Conservation (phyloP, 2,113 vertebrate species). For the Canis aureus region DNA sequence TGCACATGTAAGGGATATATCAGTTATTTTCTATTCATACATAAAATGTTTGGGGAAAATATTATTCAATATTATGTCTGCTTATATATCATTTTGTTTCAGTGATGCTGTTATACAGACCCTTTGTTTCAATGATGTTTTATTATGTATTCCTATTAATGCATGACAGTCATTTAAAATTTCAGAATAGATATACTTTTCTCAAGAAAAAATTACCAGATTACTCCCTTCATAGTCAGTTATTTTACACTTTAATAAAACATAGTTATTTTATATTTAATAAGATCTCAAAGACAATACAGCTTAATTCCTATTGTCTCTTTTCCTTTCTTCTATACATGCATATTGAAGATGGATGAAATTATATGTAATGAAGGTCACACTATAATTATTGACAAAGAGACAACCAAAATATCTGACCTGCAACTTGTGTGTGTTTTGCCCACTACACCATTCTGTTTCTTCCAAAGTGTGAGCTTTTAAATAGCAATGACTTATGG, state of each 20-base stretch:
- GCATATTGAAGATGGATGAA: not conserved
- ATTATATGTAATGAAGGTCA: not conserved
- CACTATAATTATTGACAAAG: not conserved
- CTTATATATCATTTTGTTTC: slow-evolving; percentile 14
- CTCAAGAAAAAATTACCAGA: not conserved
- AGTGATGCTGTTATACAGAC: not conserved
- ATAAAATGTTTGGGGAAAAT: not conserved
- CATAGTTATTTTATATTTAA: not conserved
- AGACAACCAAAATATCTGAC: not conserved
- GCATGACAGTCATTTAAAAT: slow-evolving; percentile 20
- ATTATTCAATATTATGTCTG: not conserved
- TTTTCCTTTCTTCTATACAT: not conserved
- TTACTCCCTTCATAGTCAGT: not conserved
- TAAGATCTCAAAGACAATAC: not conserved
- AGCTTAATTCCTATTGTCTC: not conserved
- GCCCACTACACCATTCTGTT: not conserved
- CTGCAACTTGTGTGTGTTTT: not conserved
- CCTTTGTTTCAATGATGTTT: not conserved
- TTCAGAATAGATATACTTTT: slow-evolving; percentile 14
- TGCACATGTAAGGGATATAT: not conserved
- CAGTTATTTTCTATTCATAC: not conserved
- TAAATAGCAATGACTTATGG: not conserved
- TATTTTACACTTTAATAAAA: not conserved
- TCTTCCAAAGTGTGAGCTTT: not conserved
- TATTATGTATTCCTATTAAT: not conserved